Evolutionary conservation across 2,888 invertebrate genomes (phyloP), one percentile per base, ranked within the genome.

Genomic region (Hemithea aestivaria): DNA sequence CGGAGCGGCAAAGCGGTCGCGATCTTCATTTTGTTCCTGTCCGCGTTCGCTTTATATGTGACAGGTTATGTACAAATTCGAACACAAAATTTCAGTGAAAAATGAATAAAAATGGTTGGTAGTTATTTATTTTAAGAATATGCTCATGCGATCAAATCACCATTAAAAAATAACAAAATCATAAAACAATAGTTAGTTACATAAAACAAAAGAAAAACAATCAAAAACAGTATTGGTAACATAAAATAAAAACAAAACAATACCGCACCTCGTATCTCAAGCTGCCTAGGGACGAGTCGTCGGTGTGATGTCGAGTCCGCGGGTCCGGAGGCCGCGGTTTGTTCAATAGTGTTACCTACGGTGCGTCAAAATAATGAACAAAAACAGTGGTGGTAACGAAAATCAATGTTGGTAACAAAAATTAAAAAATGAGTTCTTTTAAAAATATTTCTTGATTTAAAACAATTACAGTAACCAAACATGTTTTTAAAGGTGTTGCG

Each of bases 261-360:
- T n/a, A n/a, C n/a, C n/a, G n/a, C n/a, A 91, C 91, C 90, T 91
- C 91, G 59, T 90, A 91, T 68, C 91, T 91, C 66, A 91, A 90
- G 75, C 91, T 91, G 70, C 91, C 91, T 40, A 92, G 84, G 42
- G 91, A 91, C 50, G 91, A 91, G 63, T 92, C 92, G 66, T 92
- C 92, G 0, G 92, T 92, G 56, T 89, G 90, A 48, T 90, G 91
- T 32, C 91, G 80, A 44, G 88, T 88, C 46, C 90, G 81, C 24
- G 73, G 67, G 48, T 90, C 87, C 23, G 58, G 48, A 20, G 60
- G 45, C 24, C 77, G 73, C 27, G 62, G 57, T 57, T 79, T 76
- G 24, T 76, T 62, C 51, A 79, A 73, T 57, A 85, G 62, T 45
- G 83, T 79, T 9, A 87, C 84, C 85, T 85, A 73, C 35, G 16